Conservation (phyloP, 2,888 invertebrate genomes). For the Pandemis corylana region DNA sequence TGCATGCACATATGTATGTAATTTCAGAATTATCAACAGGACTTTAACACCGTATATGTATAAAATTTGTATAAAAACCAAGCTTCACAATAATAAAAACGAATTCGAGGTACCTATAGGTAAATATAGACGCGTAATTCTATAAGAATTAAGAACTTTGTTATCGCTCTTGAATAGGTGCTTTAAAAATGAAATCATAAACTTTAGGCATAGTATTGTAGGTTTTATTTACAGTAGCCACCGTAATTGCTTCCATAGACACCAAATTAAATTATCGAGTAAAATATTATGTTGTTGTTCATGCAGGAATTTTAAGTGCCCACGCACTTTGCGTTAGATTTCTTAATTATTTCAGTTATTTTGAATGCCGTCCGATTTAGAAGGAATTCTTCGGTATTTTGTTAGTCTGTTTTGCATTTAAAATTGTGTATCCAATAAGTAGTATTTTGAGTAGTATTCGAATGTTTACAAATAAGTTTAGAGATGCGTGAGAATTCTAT, state of each 20-base stretch:
- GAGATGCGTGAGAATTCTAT: not conserved
- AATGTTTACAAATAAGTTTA: not conserved
- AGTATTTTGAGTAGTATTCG: not conserved
- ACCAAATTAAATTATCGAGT: slow-evolving; percentile 14
- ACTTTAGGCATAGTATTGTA: not conserved
- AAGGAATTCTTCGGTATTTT: not conserved
- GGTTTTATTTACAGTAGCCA: not conserved
- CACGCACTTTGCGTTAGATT: slow-evolving; percentile 11
- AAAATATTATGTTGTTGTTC: not conserved
- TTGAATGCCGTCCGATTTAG: slow-evolving; percentile 18
- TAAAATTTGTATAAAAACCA: too few species aligned
- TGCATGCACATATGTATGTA: too few species aligned
- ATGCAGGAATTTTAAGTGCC: slow-evolving; percentile 38
- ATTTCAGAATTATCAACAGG: too few species aligned
- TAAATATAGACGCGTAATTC: not conserved
- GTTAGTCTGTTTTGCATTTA: not conserved
- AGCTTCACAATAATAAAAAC: too few species aligned
- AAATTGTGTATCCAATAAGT: not conserved
- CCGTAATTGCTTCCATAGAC: not conserved
- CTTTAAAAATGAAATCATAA: too few species aligned
- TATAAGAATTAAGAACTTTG: not conserved
- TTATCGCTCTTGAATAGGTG: too few species aligned
- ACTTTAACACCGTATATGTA: too few species aligned
- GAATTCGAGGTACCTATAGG: too few species aligned
- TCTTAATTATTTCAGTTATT: slow-evolving; percentile 25